Base-by-base conservation (phyloP, 2,797 vertebrate genomes). In the Megaceryle alcyon region DNA sequence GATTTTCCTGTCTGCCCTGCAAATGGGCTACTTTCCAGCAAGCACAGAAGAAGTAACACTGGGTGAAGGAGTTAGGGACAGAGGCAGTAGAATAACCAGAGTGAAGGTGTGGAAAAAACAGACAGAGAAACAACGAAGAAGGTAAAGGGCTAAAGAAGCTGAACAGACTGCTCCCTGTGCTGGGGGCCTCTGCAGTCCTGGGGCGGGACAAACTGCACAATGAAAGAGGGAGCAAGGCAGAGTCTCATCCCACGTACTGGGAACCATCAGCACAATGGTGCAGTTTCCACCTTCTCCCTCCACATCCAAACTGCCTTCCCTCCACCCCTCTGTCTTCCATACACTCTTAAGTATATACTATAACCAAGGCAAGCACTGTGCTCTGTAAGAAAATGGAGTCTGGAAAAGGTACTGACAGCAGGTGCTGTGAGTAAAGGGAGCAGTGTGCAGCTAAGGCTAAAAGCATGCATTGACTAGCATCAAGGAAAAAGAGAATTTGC, bases 401-500 rank as follows among this genome's bases (percentile, higher is more conserved):
- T 72, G 72, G 84, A 61, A 77, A 83, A 78, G 68, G 77, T 28
- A 88, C 61, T 31, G 49, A 43, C 3, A 88, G 61, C 43, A 60
- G 48, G 28, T 10, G 7, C 8, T 60, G 43, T 21, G 41, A 82
- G 85, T 18, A 70, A 83, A 90, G 31, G 31, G 70, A 75, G 49
- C 9, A 4, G 17, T 10, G 29, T 14, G 43, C 0, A 0, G 29
- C 61, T 89, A 69, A 86, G 77, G 83, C 89, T 92, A 94, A 96
- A 96, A 90, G 77, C 48, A 71, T 82, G 49, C 48, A 72, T 70
- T 82, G 78, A 78, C 14, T 44, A 72, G 64, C 46, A 61, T 54
- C 49, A 82, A 44, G 49, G 59, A 46, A 84, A 71, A 72, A 82
- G 29, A 93, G 72, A 94, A 93, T 84, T 57, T 73, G 91, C 64